A percentile compares a stretch with the other conserved stretches of the same genome.
phyloP scores from a whole-genome alignment of 2,888 invertebrate species.

The Pseudoips prasinana region DNA sequence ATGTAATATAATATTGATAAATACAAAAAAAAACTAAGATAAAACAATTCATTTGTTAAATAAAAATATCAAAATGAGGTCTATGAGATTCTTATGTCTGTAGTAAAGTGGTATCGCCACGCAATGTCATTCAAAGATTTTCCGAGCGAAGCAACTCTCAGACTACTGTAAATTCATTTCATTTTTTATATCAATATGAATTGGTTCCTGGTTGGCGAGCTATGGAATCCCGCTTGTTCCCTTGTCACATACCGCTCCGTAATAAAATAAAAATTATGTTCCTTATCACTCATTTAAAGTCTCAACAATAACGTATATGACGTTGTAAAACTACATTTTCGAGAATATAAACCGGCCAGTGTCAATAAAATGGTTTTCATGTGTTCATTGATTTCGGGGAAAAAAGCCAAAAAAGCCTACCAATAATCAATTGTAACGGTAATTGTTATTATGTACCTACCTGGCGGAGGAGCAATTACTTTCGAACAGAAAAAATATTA shows the following conservation, averaged over 20 bases:
- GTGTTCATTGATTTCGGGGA: conserved; percentile 30
- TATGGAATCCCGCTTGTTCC: conserved; percentile 54
- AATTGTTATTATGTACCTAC: conserved; percentile 24
- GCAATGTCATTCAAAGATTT: conserved; percentile 71
- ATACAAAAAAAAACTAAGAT: too few species aligned
- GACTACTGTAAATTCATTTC: conserved; percentile 48
- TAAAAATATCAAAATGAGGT: conserved; percentile 15
- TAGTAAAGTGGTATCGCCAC: conserved; percentile 42
- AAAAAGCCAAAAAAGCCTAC: too few species aligned
- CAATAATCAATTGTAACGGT: conserved; percentile 45
- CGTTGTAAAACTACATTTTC: conserved; percentile 41
- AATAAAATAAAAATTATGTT: conserved; percentile 70
- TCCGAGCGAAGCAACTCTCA: conserved; percentile 50
- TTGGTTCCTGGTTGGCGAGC: conserved; percentile 75
- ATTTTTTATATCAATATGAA: conserved; percentile 63
- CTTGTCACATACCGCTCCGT: conserved; percentile 62
- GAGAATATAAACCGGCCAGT: conserved; percentile 32
- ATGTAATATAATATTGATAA: too few species aligned
- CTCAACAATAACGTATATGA: conserved; percentile 55
- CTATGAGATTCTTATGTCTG: conserved; percentile 30
- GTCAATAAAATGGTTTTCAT: conserved; percentile 52
- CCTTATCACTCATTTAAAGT: conserved; percentile 60
- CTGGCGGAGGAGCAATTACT: background rate
- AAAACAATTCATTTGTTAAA: too few species aligned
- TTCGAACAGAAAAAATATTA: conserved; percentile 7